A percentile compares a stretch with the other conserved stretches of the same genome.
Evolutionary conservation across 2,888 invertebrate species (phyloP).

Genomic region (Pyrochroa serraticornis): DNA sequence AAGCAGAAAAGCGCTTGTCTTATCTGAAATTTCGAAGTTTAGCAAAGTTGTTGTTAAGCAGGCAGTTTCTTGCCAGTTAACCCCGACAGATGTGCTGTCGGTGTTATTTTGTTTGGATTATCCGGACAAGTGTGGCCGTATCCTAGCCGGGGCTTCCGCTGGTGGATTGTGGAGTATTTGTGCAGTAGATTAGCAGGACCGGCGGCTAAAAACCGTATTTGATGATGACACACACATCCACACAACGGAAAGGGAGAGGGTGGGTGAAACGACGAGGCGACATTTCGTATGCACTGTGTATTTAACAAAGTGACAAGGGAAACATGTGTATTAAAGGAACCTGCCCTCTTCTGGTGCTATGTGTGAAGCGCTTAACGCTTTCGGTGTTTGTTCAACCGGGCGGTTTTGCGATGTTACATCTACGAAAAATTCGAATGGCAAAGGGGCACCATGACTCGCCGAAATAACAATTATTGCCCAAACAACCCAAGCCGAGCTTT

Average conservation of each 20-base stretch:
- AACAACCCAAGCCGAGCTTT: too few relatives aligned
- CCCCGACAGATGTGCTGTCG: slow-evolving; percentile 32
- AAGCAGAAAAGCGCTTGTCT: too few relatives aligned
- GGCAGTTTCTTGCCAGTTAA: too few relatives aligned
- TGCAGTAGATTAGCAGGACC: slow-evolving; percentile 54
- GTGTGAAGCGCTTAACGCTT: slow-evolving; percentile 41
- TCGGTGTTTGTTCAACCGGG: slow-evolving; percentile 36
- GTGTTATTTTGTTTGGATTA: slow-evolving; percentile 44
- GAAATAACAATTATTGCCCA: too few relatives aligned
- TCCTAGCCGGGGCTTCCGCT: slow-evolving; percentile 2
- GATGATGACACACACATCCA: slow-evolving; percentile 42
- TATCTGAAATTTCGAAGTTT: too few relatives aligned
- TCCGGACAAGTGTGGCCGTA: slow-evolving; percentile 34
- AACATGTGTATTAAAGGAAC: slow-evolving; percentile 48
- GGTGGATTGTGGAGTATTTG: slow-evolving; percentile 51
- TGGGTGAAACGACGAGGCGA: slow-evolving; percentile 38
- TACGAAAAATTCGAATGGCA: background rate
- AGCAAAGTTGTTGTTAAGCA: too few relatives aligned
- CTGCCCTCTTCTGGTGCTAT: slow-evolving; percentile 33
- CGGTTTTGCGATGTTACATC: slow-evolving; percentile 17
- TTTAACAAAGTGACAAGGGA: slow-evolving; percentile 53
- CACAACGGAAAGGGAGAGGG: slow-evolving; percentile 15
- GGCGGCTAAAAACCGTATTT: slow-evolving; percentile 54
- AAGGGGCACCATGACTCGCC: too few relatives aligned
- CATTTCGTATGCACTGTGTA: slow-evolving; percentile 65